Percentiles rank a stretch among this genome's conserved stretches.
Conservation (phyloP, 2,888 invertebrate genomes). For the Synergus umbraculus region DNA sequence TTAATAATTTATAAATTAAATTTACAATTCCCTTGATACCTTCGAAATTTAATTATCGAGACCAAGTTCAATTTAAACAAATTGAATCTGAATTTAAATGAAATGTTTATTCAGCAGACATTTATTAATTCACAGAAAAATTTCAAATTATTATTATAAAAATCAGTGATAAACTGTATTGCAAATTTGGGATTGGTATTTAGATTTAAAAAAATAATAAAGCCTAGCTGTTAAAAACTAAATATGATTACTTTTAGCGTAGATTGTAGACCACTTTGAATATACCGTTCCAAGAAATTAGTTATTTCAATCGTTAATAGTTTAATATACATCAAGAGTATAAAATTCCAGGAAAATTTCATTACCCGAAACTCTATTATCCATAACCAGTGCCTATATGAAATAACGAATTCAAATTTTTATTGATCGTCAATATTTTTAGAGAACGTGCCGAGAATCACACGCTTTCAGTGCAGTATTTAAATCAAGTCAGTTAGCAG, state of each 20-base stretch:
- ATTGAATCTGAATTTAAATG: background rate
- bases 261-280: background rate
- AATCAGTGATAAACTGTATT: no score
- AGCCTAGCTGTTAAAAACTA: background rate
- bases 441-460: constrained; percentile 3
- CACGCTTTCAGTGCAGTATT: constrained; percentile 38
- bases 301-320: constrained; percentile 27
- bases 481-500: constrained; percentile 21
- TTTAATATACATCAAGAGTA: constrained; percentile 9
- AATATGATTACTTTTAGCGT: constrained; percentile 9
- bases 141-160: background rate
- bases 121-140: background rate
- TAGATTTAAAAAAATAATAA: background rate
- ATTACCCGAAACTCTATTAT: constrained; percentile 32
- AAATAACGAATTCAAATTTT: constrained; percentile 35
- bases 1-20: no score
- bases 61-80: no score
- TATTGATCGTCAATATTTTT: constrained; percentile 26
- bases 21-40: no score
- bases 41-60: no score
- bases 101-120: background rate
- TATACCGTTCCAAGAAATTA: constrained; percentile 21
- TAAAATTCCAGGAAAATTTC: constrained; percentile 26
- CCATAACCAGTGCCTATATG: constrained; percentile 1
- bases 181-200: background rate